phyloP scores from a whole-genome alignment of 53 echinoderm and acorn worm species.

The Luidia sarsii region DNA sequence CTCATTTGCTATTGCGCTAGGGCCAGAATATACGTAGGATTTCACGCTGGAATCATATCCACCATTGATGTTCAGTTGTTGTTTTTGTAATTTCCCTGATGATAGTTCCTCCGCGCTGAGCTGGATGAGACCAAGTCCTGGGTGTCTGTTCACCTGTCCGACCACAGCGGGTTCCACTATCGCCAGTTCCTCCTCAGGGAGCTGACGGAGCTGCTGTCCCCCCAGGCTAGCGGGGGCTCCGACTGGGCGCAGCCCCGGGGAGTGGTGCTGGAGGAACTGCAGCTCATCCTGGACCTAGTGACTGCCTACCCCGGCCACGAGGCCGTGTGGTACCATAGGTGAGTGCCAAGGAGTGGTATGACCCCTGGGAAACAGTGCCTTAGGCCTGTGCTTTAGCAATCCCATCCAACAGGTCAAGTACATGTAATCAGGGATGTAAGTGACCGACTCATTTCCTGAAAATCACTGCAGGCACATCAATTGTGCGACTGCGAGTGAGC shows the following conservation, averaged over 20 bases:
- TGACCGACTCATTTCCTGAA: background rate
- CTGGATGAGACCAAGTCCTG: slow-evolving; percentile 65
- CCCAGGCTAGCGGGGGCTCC: background rate
- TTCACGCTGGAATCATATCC: no score
- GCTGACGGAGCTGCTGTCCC: background rate
- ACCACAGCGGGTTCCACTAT: slow-evolving; percentile 96
- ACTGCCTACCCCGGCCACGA: slow-evolving; percentile 87
- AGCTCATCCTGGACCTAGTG: slow-evolving; percentile 70
- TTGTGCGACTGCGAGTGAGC: no score
- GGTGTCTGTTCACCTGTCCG: slow-evolving; percentile 81
- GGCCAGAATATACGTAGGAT: no score
- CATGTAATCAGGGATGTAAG: no score
- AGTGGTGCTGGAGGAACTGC: slow-evolving; percentile 64
- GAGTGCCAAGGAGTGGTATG: no score
- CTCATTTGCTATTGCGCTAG: no score
- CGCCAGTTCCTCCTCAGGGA: slow-evolving; percentile 71
- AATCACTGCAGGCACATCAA: no score
- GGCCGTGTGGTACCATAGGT: slow-evolving; percentile 97
- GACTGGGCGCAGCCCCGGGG: background rate
- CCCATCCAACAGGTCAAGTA: no score
- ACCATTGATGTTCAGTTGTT: no score
- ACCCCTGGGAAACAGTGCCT: no score
- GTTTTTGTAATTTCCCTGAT: background rate
- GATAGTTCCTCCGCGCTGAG: slow-evolving; percentile 70
- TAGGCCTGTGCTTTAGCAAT: no score